Evolutionary conservation across 2,888 invertebrate species (phyloP).

Genomic region (Xestobium rufovillosum): DNA sequence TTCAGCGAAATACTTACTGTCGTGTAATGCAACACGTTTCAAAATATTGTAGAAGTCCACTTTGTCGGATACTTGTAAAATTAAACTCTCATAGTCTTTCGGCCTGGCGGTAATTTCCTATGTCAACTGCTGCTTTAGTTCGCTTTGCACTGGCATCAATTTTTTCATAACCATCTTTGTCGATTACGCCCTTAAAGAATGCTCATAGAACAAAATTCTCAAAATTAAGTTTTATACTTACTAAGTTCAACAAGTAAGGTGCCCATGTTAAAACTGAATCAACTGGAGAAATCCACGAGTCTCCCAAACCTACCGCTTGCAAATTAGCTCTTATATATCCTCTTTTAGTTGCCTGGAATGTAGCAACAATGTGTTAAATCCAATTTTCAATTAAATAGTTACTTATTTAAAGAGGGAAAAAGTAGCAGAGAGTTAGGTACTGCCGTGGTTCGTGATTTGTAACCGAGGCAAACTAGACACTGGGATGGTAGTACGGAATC

Average conservation of each 20-base stretch:
- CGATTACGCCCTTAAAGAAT: conserved; percentile 54
- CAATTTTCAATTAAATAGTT: no score
- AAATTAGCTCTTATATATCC: conserved; percentile 51
- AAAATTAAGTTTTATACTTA: conserved; percentile 33
- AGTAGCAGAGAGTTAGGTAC: no score
- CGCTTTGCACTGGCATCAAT: conserved; percentile 43
- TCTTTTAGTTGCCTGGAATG: conserved; percentile 24
- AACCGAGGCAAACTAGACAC: no score
- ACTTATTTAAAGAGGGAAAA: no score
- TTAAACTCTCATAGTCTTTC: conserved; percentile 48
- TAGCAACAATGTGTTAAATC: not conserved
- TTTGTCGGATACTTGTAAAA: conserved; percentile 52
- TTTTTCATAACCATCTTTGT: conserved; percentile 53
- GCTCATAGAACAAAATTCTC: not conserved
- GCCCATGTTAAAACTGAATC: conserved; percentile 81
- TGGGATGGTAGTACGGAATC: no score
- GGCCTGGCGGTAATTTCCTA: conserved; percentile 51
- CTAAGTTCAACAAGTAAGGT: conserved; percentile 64
- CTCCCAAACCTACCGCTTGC: conserved; percentile 74
- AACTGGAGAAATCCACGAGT: conserved; percentile 84
- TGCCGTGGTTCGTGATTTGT: no score
- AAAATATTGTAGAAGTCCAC: conserved; percentile 82
- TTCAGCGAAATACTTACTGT: no score
- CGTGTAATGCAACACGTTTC: no score
- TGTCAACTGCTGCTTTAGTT: conserved; percentile 35